Evolutionary conservation across 2,113 vertebrate genomes (phyloP), one percentile per base, ranked within the genome.

Genomic region (Eudorcas thomsonii): DNA sequence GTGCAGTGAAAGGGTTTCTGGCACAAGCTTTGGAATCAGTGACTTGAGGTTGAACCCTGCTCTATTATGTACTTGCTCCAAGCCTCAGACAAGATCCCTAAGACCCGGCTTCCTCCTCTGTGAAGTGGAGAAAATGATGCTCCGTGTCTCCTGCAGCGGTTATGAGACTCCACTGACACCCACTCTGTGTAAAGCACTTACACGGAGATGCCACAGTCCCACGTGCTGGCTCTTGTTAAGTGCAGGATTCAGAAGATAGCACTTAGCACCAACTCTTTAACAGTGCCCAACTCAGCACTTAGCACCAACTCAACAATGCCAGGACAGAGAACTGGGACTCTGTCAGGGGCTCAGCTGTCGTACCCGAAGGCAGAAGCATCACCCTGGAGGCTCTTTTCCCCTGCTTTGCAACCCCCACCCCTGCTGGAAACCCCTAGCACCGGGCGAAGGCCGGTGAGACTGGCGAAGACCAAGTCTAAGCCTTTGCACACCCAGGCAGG

Each of bases 131-230:
- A 71, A 30, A 60, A 26, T 17, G 19, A 45, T 2, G 13, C 21
- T 36, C 0, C 21, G 0, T 16, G 17, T 17, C 25, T 30, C 30
- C 28, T 3, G 7, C 4, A 13, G 57, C 43, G 5, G 30, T 45
- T 48, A 10, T 33, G 50, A 36, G 48, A 67, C 11, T 14, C 6
- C 21, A 12, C 50, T 52, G 54, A 19, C n/a, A 25, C 14, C 85
- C 71, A 55, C 30, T 43, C 71, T 77, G 17, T 19, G 33, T 14
- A 43, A 39, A 82, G 39, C 11, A 5, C 23, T 21, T 36, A 16
- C 19, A 3, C 8, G 6, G 26, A 28, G 55, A 25, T 1, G n/a
- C 13, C 6, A 16, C 48, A 23, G 23, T 43, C 26, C 19, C 16
- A 62, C 4, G 5, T 5, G 16, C 4, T 21, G n/a, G 39, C 16